Conservation (phyloP, 2,113 vertebrate species). For the Perca flavescens region DNA sequence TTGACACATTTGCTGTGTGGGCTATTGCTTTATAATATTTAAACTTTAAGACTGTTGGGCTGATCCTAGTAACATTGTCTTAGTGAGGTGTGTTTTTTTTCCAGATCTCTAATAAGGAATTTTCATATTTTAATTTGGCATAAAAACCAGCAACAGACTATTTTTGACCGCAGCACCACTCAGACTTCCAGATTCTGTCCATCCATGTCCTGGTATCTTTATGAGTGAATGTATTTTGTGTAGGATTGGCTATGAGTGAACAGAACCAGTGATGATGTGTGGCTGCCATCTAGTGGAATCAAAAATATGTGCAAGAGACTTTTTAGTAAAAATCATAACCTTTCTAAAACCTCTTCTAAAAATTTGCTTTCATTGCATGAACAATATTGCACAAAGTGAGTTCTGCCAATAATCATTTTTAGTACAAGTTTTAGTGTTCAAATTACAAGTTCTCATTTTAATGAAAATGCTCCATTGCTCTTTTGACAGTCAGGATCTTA, state of each 20-base stretch:
- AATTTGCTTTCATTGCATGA: too few relatives aligned
- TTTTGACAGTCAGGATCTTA: too few relatives aligned
- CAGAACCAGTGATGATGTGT: neutral
- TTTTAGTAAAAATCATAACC: neutral
- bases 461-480: too few relatives aligned
- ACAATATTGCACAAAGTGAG: too few relatives aligned
- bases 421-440: too few relatives aligned
- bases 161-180: neutral
- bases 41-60: neutral
- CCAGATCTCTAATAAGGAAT: neutral
- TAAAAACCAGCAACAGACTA: neutral
- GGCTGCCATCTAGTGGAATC: slow-evolving; percentile 52
- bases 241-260: neutral
- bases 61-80: neutral
- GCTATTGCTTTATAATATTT: neutral
- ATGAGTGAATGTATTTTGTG: neutral
- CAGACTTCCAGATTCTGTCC: neutral
- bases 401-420: too few relatives aligned
- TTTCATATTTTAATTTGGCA: neutral
- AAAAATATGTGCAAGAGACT: neutral
- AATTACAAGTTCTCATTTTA: too few relatives aligned
- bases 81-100: neutral
- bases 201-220: neutral
- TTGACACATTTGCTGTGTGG: neutral
- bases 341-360: neutral